Conservation (phyloP, 2,797 vertebrate species). For the Peromyscus attwateri region DNA sequence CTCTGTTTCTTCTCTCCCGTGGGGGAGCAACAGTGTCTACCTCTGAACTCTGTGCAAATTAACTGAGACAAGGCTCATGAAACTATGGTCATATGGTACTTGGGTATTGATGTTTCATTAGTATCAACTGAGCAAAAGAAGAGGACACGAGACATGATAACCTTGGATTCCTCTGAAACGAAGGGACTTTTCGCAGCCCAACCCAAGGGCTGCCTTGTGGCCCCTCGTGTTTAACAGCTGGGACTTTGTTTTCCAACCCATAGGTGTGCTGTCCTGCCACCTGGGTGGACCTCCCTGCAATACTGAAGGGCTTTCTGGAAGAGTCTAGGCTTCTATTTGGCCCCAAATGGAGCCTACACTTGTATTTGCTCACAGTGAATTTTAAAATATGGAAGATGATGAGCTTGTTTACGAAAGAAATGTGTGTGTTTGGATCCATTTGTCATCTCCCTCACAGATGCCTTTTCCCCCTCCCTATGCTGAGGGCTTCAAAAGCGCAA, state of each 20-base stretch:
- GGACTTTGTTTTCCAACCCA: slow-evolving; percentile 1
- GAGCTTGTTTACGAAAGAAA: slow-evolving; percentile 73
- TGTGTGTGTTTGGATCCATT: slow-evolving; percentile 54
- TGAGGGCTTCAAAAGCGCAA: slow-evolving; percentile 35
- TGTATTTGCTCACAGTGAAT: slow-evolving; percentile 41
- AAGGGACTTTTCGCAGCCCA: not conserved
- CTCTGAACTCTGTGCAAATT: not conserved
- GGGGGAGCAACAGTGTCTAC: not conserved
- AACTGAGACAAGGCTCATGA: not conserved
- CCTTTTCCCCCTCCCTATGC: not conserved
- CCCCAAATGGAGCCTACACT: slow-evolving; percentile 15
- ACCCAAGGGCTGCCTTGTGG: not conserved
- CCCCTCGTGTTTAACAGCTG: not conserved
- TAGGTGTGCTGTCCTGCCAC: not conserved
- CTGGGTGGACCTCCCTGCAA: slow-evolving; percentile 25
- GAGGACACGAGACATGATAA: not conserved
- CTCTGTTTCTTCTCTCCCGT: not conserved
- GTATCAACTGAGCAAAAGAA: not conserved
- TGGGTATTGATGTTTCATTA: not conserved
- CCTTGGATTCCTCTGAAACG: not conserved
- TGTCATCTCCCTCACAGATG: slow-evolving; percentile 11
- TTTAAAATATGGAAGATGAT: slow-evolving; percentile 65
- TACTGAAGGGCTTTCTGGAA: slow-evolving; percentile 37
- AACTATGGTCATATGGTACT: not conserved
- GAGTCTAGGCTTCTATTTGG: not conserved